Conservation (phyloP, 2,113 vertebrate genomes). For the Phylloscopus trochilus region DNA sequence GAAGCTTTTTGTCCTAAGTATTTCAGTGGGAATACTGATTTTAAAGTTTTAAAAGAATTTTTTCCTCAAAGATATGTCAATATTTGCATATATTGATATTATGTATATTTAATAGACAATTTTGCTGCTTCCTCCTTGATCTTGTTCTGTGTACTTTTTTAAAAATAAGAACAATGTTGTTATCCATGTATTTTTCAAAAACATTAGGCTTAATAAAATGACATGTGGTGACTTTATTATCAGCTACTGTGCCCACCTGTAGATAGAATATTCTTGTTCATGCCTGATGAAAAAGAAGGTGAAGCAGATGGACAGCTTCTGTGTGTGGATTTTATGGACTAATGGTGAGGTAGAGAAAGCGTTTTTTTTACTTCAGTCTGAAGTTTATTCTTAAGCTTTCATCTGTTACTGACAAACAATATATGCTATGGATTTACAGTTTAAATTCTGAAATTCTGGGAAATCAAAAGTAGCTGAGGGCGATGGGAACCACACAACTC, state of each 20-base stretch:
- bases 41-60: accelerated
- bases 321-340: neutral
- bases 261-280: neutral
- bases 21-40: neutral
- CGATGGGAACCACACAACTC: neutral
- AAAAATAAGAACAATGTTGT: neutral
- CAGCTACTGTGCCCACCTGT: neutral
- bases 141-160: accelerated
- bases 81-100: neutral
- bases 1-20: neutral
- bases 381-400: neutral
- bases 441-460: neutral
- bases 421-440: neutral
- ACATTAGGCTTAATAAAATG: neutral
- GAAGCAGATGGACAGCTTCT: neutral
- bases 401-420: neutral
- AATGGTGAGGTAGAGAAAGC: neutral
- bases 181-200: neutral
- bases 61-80: neutral
- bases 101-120: neutral
- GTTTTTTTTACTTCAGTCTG: neutral
- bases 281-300: neutral
- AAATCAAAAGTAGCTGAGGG: neutral
- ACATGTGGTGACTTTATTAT: neutral
- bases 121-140: neutral